Evolutionary conservation across 2,113 vertebrate genomes (phyloP).

Genomic region (Vulpes vulpes): DNA sequence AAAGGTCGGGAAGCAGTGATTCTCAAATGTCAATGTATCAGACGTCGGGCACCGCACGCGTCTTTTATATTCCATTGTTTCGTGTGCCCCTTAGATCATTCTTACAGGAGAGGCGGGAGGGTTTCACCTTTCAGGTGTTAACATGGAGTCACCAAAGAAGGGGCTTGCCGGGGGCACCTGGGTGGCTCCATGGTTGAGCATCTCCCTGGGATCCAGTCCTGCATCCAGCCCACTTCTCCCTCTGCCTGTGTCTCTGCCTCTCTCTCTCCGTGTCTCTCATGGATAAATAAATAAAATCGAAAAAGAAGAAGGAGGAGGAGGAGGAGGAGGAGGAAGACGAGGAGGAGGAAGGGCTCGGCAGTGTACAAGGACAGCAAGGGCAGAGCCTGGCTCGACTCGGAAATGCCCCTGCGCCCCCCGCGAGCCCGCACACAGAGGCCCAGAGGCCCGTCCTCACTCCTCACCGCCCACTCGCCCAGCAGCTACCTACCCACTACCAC

Average conservation of each 20-base stretch:
- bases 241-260: no score
- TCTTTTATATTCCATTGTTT: no score
- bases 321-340: no score
- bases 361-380: no score
- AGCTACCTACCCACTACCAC: not conserved
- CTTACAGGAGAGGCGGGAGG: not conserved
- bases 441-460: fast-evolving
- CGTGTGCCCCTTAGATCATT: fast-evolving
- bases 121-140: not conserved
- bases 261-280: no score
- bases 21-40: fast-evolving
- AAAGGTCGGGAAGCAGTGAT: fast-evolving
- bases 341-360: no score
- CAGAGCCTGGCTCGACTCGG: not conserved
- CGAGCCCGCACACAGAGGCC: fast-evolving
- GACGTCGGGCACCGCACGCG: fast-evolving
- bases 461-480: fast-evolving
- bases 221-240: no score
- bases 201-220: no score
- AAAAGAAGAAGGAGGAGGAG: no score
- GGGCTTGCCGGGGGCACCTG: no score
- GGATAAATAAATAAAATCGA: no score
- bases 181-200: no score
- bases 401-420: fast-evolving
- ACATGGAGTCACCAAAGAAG: not conserved